Conservation (phyloP, 64 coral and sea anemone genomes). For the Montipora capricornis region DNA sequence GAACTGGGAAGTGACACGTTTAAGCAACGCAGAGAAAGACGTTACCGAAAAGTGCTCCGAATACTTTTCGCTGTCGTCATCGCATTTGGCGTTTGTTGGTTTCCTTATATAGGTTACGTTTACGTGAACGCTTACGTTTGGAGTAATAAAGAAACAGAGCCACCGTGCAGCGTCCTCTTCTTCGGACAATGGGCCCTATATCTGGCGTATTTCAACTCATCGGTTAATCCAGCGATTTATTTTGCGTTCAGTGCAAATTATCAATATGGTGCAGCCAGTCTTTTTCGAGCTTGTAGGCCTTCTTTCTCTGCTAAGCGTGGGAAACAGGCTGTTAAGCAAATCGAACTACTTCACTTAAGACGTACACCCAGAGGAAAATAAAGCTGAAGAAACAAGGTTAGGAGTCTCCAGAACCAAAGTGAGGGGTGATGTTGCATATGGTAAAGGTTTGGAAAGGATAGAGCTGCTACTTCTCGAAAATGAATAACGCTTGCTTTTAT, state of each 20-base stretch:
- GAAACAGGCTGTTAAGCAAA: background rate
- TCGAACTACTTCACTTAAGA: background rate
- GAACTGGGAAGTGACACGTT: background rate
- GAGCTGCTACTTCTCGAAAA: no score
- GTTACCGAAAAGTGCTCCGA: background rate
- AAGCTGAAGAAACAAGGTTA: no score
- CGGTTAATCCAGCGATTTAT: constrained; percentile 23
- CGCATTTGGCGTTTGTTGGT: constrained; percentile 21
- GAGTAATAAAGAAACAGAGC: background rate
- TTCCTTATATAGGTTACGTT: constrained; percentile 3
- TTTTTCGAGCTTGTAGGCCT: background rate
- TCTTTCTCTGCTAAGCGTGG: background rate
- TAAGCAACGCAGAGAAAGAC: background rate
- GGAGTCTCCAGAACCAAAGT: no score
- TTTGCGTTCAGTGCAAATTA: constrained; percentile 20
- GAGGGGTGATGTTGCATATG: no score
- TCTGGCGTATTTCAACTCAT: constrained; percentile 6
- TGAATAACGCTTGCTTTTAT: no score
- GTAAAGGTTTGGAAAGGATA: no score
- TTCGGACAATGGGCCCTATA: background rate
- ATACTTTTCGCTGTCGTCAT: constrained; percentile 5
- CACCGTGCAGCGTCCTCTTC: background rate
- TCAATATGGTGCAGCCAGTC: background rate
- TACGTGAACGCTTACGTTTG: background rate
- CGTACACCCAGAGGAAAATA: background rate